These are phyloP conservation scores for Corvus moneduloides DNA, from an alignment of 2,113 vertebrate species.

Conservation along the genomic window DNA sequence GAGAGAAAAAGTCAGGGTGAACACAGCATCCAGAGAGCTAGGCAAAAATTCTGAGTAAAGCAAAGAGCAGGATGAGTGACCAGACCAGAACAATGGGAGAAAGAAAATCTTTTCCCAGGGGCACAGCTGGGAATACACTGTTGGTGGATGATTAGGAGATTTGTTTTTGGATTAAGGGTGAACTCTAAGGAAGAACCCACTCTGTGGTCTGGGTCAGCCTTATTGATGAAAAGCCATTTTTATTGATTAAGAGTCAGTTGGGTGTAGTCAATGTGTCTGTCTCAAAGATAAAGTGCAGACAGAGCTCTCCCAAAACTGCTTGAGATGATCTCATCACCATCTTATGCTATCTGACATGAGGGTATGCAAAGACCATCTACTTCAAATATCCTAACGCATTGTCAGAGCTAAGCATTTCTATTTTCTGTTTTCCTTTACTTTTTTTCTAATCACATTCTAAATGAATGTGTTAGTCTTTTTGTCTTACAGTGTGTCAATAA, in stretches of 20 bases:
- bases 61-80: accelerated
- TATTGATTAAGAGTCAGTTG: not conserved
- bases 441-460: not conserved
- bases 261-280: not conserved
- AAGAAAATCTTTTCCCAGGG: not conserved
- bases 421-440: not conserved
- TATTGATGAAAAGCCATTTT: not conserved
- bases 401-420: not conserved
- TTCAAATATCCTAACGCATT: not conserved
- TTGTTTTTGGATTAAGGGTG: not conserved
- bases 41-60: not conserved
- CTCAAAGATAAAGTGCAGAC: not conserved
- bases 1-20: not conserved
- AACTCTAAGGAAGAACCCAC: not conserved
- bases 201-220: not conserved
- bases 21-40: not conserved
- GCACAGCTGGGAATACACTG: accelerated
- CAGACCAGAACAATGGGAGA: not conserved
- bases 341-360: not conserved
- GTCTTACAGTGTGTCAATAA: not conserved
- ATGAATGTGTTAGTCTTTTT: not conserved
- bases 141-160: not conserved
- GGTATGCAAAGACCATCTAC: not conserved
- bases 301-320: not conserved
- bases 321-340: not conserved